Conservation (phyloP, 2,888 invertebrate species). For the Ochropleura plecta region DNA sequence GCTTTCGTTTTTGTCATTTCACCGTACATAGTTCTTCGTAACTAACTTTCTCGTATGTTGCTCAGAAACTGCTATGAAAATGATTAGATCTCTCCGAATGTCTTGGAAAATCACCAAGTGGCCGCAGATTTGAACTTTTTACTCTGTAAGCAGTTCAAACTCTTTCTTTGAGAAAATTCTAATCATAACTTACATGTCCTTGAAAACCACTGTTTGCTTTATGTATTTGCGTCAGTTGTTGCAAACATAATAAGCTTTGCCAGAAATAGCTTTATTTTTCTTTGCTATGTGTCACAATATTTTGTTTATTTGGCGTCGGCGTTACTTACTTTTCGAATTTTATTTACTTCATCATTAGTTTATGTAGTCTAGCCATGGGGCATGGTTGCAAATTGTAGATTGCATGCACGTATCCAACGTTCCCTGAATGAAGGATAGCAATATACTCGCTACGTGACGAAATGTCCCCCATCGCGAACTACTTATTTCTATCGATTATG, state of each 20-base stretch:
- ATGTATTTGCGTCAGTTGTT: conserved; percentile 18
- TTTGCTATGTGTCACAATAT: conserved; percentile 22
- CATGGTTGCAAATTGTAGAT: conserved; percentile 75
- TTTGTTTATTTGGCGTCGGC: conserved; percentile 18
- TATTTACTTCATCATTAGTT: conserved; percentile 59
- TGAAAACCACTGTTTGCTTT: conserved; percentile 34
- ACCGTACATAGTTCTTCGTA: conserved; percentile 62
- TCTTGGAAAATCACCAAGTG: conserved; percentile 40
- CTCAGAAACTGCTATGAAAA: conserved; percentile 44
- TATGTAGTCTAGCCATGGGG: conserved; percentile 65
- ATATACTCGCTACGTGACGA: conserved; percentile 78
- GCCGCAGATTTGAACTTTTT: conserved; percentile 17
- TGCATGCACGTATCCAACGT: conserved; percentile 79
- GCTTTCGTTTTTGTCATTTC: conserved; percentile 76
- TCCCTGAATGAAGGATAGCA: conserved; percentile 79
- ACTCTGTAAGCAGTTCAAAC: neutral
- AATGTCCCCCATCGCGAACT: conserved; percentile 74
- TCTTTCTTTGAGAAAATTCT: neutral
- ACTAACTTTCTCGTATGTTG: conserved; percentile 59
- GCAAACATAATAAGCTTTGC: conserved; percentile 18
- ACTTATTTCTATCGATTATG: conserved; percentile 74
- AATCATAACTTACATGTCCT: conserved; percentile 20
- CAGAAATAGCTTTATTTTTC: conserved; percentile 28
- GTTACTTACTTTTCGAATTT: conserved; percentile 67
- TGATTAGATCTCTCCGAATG: conserved; percentile 51